Base-by-base conservation (phyloP, 2,797 vertebrate species). In the Parauchenoglanis punctatus region DNA sequence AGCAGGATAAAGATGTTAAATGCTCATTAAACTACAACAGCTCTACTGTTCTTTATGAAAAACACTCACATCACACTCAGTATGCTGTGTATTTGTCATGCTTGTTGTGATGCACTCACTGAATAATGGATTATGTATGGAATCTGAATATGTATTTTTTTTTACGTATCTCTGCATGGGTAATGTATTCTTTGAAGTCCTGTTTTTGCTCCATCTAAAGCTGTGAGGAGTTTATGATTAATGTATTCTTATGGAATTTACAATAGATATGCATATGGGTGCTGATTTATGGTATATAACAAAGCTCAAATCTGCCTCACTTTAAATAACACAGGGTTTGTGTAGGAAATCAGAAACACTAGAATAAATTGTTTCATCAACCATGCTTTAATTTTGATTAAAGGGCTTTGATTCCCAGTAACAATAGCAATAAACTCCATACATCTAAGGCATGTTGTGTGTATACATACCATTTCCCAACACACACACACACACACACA, bases 401-500 rank as follows among this genome's bases (percentile, higher is more conserved):
- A 40, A 40, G 58, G 49, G 49, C 49, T 58, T 59, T 59, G 7
- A 73, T 67, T 68, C 28, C 1, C 68, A 46, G 82, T 82, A 90
- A 83, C 54, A 78, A 87, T 12, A 58, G 52, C 70, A 87, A 68
- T 82, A 85, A 80, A 59, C 31, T 78, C 40, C 46, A 78, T 28
- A 85, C 49, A 88, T 46, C 82, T 76, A 85, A 40, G 67, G 61
- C 81, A 83, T 65, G 11, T 40, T 63, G 89, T 72, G n/a, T 68
- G 28, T 20, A 72, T 44, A 72, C 68, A 63, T 10, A n/a, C 3
- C 15, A 67, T 31, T n/a, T 31, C 25, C 63, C 25, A n/a, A 31
- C 91, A 91, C 92, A 93, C 91, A 86, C 91, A 28, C 78, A 52
- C 6, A 63, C 31, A 31, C 8, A 84, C 23, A 49, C 49, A 63